Evolutionary conservation across 2,888 invertebrate species (phyloP).

Genomic region (Pterostichus niger): DNA sequence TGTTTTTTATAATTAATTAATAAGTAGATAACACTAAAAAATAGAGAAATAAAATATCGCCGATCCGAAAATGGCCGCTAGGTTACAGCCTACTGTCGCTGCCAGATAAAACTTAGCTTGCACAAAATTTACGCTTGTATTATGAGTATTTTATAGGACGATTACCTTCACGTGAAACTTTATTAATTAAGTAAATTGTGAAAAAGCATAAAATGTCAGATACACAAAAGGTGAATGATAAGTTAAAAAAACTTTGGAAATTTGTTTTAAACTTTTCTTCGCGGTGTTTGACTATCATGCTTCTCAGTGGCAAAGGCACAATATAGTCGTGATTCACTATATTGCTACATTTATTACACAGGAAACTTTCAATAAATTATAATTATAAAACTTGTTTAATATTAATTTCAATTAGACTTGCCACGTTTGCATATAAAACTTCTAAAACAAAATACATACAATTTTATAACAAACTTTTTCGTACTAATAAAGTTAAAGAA

Average conservation of each 20-base stretch:
- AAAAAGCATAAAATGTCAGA: conserved; percentile 50
- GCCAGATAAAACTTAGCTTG: neutral
- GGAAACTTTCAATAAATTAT: too few relatives aligned
- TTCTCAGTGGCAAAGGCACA: neutral
- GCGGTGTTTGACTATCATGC: conserved; percentile 4
- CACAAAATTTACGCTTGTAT: conserved; percentile 32
- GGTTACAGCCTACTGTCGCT: too few relatives aligned
- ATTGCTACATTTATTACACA: neutral
- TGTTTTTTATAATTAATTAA: too few relatives aligned
- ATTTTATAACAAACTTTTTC: too few relatives aligned
- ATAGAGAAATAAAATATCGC: too few relatives aligned
- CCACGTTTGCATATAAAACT: too few relatives aligned
- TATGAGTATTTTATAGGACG: conserved; percentile 29
- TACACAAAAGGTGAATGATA: conserved; percentile 54
- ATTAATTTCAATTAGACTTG: too few relatives aligned
- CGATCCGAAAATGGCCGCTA: too few relatives aligned
- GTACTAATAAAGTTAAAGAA: too few relatives aligned
- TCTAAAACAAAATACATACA: too few relatives aligned
- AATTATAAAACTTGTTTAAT: too few relatives aligned
- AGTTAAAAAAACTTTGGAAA: conserved; percentile 24
- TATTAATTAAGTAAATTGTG: conserved; percentile 51
- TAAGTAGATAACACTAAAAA: too few relatives aligned
- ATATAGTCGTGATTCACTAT: neutral
- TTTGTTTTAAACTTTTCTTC: conserved; percentile 34
- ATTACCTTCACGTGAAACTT: conserved; percentile 47